Percentiles rank a stretch among this genome's conserved stretches.
These are phyloP conservation scores for Xerus inauris DNA, from an alignment of 2,113 vertebrate genomes.

Conservation along the genomic window DNA sequence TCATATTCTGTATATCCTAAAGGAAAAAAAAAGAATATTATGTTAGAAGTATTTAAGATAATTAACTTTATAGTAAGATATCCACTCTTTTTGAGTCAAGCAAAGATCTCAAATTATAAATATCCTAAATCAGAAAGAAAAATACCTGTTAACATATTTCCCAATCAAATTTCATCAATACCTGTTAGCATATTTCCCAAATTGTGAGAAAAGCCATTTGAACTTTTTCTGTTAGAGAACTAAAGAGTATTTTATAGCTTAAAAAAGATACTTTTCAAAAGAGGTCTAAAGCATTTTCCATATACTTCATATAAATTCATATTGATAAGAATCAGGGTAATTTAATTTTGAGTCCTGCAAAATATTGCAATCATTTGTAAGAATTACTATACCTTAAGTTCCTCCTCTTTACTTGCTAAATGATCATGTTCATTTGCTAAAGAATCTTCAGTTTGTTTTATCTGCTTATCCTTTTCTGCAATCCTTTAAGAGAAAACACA, in stretches of 20 bases:
- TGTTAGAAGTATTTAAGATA: conserved; percentile 45
- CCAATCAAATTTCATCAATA: background rate
- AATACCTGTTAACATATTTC: background rate
- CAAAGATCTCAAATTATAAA: conserved; percentile 44
- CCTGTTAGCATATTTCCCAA: background rate
- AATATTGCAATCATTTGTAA: background rate
- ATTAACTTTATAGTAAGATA: background rate
- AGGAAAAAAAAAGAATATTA: background rate
- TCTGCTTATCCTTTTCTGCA: conserved; percentile 90
- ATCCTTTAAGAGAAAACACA: conserved; percentile 84
- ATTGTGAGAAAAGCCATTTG: background rate
- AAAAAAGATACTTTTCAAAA: conserved; percentile 26
- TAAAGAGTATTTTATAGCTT: background rate
- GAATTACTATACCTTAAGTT: conserved; percentile 87
- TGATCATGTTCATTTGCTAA: conserved; percentile 87
- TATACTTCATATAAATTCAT: background rate
- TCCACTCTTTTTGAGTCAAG: conserved; percentile 16
- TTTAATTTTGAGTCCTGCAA: background rate
- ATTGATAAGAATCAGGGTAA: background rate
- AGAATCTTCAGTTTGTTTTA: conserved; percentile 89
- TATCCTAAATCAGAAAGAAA: conserved; percentile 36
- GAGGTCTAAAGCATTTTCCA: conserved; percentile 17
- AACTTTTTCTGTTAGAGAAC: background rate
- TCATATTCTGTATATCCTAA: conserved; percentile 95
- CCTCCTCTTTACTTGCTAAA: conserved; percentile 89